Evolutionary conservation across 2,113 vertebrate species (phyloP).

Genomic region (Barbus barbus): DNA sequence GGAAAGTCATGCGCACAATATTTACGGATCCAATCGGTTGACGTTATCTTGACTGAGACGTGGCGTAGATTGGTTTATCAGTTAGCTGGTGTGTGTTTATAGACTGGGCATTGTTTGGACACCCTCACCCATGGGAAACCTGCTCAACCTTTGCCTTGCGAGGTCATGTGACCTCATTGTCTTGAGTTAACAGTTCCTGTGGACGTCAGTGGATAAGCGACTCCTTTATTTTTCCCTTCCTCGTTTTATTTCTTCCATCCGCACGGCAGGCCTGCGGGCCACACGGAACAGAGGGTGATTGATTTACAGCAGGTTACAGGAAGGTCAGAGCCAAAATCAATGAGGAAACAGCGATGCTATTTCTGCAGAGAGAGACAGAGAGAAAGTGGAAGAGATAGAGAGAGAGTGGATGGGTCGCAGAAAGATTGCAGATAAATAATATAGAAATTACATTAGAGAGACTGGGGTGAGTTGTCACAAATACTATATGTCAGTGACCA

Average conservation of each 20-base stretch:
- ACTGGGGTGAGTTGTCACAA: not conserved
- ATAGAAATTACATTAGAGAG: not conserved
- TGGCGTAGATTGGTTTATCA: not conserved
- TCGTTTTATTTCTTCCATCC: conserved; percentile 9
- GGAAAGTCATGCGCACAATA: not conserved
- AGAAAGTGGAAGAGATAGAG: conserved; percentile 39
- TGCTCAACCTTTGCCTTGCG: conserved; percentile 34
- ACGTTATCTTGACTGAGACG: not conserved
- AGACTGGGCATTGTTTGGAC: conserved; percentile 18
- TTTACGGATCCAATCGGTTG: not conserved
- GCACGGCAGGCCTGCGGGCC: conserved; percentile 27
- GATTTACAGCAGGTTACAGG: conserved; percentile 75
- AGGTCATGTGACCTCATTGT: conserved; percentile 58
- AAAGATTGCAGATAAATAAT: conserved; percentile 25
- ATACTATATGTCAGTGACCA: not conserved
- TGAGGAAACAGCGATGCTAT: conserved; percentile 73
- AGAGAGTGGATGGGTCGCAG: conserved; percentile 23
- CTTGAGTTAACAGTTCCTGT: conserved; percentile 57
- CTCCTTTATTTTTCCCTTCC: conserved; percentile 27
- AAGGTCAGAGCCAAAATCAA: conserved; percentile 81
- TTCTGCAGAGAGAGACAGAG: conserved; percentile 60
- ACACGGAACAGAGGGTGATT: conserved; percentile 61
- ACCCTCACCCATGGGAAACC: conserved; percentile 51
- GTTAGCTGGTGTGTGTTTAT: conserved; percentile 12
- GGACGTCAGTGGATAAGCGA: conserved; percentile 59